phyloP scores from a whole-genome alignment of 2,113 vertebrate species.

The Piliocolobus tephrosceles region DNA sequence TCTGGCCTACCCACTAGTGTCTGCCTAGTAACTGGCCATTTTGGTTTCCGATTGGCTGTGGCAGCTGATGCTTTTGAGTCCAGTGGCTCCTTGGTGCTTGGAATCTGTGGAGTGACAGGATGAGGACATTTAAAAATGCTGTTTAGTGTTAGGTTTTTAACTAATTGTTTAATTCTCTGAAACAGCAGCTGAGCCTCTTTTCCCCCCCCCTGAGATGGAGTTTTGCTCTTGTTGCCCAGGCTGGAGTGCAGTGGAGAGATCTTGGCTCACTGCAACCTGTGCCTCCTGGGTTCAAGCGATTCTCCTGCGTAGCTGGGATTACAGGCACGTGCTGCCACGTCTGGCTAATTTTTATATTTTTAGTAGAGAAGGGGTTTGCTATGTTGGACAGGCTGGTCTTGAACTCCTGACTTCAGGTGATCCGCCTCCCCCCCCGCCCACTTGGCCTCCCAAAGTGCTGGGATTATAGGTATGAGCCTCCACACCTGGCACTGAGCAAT shows the following conservation, averaged over 20 bases:
- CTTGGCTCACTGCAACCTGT: neutral
- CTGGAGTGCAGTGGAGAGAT: neutral
- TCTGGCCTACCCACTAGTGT: neutral
- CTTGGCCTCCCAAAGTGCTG: neutral
- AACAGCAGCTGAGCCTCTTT: too few relatives aligned
- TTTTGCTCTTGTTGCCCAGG: too few relatives aligned
- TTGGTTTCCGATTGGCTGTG: neutral
- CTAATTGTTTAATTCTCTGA: too few relatives aligned
- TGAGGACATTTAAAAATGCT: neutral
- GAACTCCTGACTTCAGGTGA: neutral
- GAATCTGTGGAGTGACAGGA: neutral
- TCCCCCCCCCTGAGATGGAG: neutral
- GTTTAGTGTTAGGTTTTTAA: neutral
- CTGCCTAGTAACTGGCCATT: neutral
- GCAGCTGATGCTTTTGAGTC: neutral
- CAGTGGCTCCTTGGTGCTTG: neutral
- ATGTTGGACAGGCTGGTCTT: neutral
- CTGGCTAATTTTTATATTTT: neutral
- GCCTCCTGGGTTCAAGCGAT: neutral
- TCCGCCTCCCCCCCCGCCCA: accelerated
- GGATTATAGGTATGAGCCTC: neutral
- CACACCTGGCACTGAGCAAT: too few relatives aligned
- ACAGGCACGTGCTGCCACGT: neutral
- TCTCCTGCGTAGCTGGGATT: neutral
- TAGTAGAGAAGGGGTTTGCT: neutral